phyloP scores from a whole-genome alignment of 2,113 vertebrate genomes.

The Rhombomys opimus region DNA sequence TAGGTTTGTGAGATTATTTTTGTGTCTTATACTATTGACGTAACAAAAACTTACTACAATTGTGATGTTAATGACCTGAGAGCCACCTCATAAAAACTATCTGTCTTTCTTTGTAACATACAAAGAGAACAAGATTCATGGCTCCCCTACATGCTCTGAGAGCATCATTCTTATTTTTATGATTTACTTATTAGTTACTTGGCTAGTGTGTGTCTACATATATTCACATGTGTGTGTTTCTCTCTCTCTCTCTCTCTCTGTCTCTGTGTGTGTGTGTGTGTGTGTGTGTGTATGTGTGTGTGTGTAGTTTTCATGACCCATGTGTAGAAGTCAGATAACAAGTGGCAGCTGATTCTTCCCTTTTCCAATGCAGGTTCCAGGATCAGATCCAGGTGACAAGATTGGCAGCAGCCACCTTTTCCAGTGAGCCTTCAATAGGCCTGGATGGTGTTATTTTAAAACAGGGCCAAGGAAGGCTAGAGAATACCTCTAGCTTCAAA shows the following conservation, averaged over 20 bases:
- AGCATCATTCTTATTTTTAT: background rate
- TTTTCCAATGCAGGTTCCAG: no score
- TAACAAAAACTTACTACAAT: background rate
- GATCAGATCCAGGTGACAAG: background rate
- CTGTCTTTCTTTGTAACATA: background rate
- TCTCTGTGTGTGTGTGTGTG: no score
- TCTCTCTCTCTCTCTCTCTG: no score
- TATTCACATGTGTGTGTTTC: background rate
- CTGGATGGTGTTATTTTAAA: background rate
- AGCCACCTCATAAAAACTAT: background rate
- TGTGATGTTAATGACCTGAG: background rate
- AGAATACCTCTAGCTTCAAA: background rate
- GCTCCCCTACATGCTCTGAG: background rate
- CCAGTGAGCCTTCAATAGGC: background rate
- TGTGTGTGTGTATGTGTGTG: background rate
- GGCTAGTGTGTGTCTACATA: background rate
- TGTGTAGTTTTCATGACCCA: background rate
- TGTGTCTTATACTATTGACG: background rate
- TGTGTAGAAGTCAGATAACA: no score
- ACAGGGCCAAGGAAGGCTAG: background rate
- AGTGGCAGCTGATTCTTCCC: no score
- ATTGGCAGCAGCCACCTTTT: background rate
- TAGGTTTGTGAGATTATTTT: constrained; percentile 18
- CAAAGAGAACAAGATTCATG: background rate
- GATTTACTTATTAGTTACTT: background rate